Conservation (phyloP, 2,113 vertebrate genomes). For the Nanorana parkeri region DNA sequence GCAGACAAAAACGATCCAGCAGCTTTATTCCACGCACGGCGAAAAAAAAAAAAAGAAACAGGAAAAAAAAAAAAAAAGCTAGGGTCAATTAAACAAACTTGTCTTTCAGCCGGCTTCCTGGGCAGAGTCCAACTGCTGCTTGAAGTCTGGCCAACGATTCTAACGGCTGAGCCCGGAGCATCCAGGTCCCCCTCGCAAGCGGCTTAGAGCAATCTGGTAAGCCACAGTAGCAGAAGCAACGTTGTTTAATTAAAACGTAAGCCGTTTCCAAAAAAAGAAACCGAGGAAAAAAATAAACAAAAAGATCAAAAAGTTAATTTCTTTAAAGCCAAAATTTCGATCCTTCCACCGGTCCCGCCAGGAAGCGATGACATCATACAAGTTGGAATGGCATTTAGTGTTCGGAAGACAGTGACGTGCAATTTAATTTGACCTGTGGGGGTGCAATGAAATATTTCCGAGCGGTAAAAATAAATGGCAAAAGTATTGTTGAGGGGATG, state of each 20-base stretch:
- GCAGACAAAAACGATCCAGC: conserved; percentile 48
- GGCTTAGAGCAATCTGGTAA: conserved; percentile 70
- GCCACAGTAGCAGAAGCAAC: conserved; percentile 65
- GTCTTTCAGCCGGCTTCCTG: conserved; percentile 74
- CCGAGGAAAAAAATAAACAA: neutral
- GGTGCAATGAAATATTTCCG: too few species aligned
- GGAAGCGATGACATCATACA: too few species aligned
- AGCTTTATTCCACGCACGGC: conserved; percentile 56
- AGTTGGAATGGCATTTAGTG: too few species aligned
- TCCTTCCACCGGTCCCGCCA: neutral
- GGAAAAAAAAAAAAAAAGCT: conserved; percentile 65
- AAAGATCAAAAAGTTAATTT: neutral
- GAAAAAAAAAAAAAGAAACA: conserved; percentile 52
- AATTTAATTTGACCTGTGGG: too few species aligned
- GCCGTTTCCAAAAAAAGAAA: conserved; percentile 23
- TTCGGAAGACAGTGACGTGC: too few species aligned
- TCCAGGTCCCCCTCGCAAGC: conserved; percentile 69
- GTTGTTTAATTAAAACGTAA: conserved; percentile 69
- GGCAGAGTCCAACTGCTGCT: conserved; percentile 79
- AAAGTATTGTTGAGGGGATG: too few species aligned
- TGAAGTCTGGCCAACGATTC: conserved; percentile 70
- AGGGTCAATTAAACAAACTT: conserved; percentile 72
- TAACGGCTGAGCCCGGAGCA: conserved; percentile 72
- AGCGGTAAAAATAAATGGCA: too few species aligned
- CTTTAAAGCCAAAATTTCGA: neutral